Base-by-base conservation (phyloP, 2,888 invertebrate genomes). In the Drosophila stalkeri region DNA sequence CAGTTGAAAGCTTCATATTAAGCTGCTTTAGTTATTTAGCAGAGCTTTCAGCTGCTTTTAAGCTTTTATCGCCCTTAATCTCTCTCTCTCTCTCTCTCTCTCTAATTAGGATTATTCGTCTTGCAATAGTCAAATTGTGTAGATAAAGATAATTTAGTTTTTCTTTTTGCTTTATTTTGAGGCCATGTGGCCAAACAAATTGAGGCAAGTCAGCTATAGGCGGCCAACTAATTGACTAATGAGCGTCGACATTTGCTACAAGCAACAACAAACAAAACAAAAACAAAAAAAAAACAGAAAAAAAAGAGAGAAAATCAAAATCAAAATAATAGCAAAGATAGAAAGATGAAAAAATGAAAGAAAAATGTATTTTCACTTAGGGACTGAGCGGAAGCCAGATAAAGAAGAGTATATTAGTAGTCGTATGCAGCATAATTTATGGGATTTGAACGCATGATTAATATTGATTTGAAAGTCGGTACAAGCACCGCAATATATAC, bases 401-500 rank as follows among this genome's bases (percentile, higher is more conserved):
- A 37, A 16, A 4, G 18, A 1, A 9, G 23, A 51, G n/a, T 51
- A 35, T 18, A 12, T 31, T 31, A 6, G 18, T 33, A 20, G 51
- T 35, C 9, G 52, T 23, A 49, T 55, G 43, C 52, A 51, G 73
- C 74, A 71, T 82, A 90, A 90, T 89, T 88, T 81, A 89, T 90
- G 80, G 82, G 81, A 85, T 83, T 85, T 81, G 56, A 71, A 75
- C 77, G 80, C 82, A 89, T 92, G 91, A 91, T 92, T 91, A 90
- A 91, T 92, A 86, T 84, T 78, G 82, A 82, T 92, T 92, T 91
- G 81, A 92, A 82, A 91, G 88, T 51, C 85, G 80, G 80, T 67
- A 64, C 51, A 67, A 41, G 52, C 64, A 68, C 27, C 37, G 9
- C 47, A 23, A 7, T 23, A 37, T 20, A 20, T 35, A 37, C 37